A percentile compares a stretch with the other conserved stretches of the same genome.
Evolutionary conservation across 2,797 vertebrate species (phyloP).

Genomic region (Catamblyrhynchus diadema): DNA sequence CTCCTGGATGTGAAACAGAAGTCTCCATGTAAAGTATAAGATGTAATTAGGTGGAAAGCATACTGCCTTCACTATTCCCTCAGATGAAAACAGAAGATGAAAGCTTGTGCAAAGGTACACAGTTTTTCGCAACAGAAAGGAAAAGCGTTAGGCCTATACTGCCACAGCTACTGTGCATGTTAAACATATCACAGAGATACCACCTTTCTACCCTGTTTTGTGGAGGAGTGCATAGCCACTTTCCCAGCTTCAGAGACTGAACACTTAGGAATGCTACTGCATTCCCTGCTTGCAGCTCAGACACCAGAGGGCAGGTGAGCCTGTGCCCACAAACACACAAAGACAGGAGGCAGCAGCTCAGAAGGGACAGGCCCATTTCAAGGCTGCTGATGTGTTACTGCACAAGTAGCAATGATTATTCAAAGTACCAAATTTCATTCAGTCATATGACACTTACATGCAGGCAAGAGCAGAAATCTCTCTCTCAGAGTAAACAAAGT

Average conservation of each 20-base stretch:
- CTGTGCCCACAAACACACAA: not conserved
- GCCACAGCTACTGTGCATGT: not conserved
- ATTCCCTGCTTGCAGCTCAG: not conserved
- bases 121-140: not conserved
- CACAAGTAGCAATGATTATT: not conserved
- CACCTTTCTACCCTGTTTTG: not conserved
- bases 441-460: not conserved
- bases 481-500: not conserved
- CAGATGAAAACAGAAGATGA: not conserved
- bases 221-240: not conserved
- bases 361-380: no score
- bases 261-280: no score
- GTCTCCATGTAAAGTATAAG: not conserved
- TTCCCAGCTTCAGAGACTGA: not conserved
- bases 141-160: not conserved
- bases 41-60: not conserved
- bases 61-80: not conserved
- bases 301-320: not conserved
- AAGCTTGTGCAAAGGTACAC: not conserved
- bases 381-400: not conserved
- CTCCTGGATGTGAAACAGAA: not conserved
- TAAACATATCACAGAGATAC: rapidly evolving
- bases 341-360: no score
- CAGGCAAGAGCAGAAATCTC: not conserved
- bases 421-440: not conserved